These are phyloP conservation scores for Colletes collaris DNA, from an alignment of 2,888 invertebrate species.

Conservation along the genomic window DNA sequence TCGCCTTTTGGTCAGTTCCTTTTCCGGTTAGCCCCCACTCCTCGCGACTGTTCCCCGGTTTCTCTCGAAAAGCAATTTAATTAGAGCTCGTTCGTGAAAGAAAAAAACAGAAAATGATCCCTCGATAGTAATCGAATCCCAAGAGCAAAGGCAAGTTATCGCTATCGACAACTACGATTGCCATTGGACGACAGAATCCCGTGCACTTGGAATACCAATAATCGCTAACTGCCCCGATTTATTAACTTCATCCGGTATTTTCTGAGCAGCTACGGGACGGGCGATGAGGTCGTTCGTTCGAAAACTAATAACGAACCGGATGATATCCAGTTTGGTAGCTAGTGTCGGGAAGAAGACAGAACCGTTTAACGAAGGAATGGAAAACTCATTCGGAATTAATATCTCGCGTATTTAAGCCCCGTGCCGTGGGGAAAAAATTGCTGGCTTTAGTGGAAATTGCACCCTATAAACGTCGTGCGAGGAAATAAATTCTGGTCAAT, in stretches of 20 bases:
- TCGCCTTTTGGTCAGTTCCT: neutral
- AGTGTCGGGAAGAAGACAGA: conserved; percentile 12
- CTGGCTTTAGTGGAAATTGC: conserved; percentile 36
- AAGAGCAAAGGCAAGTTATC: conserved; percentile 18
- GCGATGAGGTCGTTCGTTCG: conserved; percentile 10
- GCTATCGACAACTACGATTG: conserved; percentile 11
- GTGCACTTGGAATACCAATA: conserved; percentile 19
- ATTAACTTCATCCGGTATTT: conserved; percentile 19
- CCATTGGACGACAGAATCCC: conserved; percentile 6
- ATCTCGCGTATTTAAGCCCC: conserved; percentile 23
- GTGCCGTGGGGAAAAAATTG: conserved; percentile 38
- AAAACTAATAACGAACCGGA: conserved; percentile 52
- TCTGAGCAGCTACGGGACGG: neutral
- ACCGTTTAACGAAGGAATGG: conserved; percentile 42
- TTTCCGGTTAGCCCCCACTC: too few species aligned
- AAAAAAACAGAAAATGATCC: neutral
- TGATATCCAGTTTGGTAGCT: conserved; percentile 52
- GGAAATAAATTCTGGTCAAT: neutral
- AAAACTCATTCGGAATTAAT: conserved; percentile 58
- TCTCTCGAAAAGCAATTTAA: conserved; percentile 3
- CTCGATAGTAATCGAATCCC: conserved; percentile 14
- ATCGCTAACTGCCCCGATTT: conserved; percentile 24
- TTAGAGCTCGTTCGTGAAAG: neutral
- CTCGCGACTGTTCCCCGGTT: neutral
- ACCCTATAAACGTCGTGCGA: conserved; percentile 4